Conservation (phyloP, 2,113 vertebrate species). For the Nannospalax galili region DNA sequence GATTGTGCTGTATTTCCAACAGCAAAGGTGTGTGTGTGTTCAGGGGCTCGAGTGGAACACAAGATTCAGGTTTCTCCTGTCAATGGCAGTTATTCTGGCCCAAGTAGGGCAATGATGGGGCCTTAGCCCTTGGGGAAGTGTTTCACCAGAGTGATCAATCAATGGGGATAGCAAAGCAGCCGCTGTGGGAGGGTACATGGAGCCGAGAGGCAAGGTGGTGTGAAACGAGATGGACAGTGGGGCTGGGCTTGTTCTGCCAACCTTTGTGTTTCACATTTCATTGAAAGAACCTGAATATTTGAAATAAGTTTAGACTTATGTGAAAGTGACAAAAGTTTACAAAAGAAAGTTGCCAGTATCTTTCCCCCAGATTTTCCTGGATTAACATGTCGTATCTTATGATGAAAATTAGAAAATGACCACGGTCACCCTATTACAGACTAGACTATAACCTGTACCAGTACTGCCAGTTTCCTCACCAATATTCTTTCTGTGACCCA, state of each 20-base stretch:
- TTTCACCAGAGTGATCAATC: neutral
- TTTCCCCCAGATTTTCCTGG: neutral
- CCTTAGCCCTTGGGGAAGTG: neutral
- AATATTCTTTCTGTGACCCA: neutral
- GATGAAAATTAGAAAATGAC: neutral
- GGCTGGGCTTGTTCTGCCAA: neutral
- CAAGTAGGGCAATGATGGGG: neutral
- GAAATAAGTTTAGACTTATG: neutral
- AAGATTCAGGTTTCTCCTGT: neutral
- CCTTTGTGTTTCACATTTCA: too few relatives aligned
- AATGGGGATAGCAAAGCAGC: too few relatives aligned
- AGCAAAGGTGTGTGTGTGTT: fast-evolving
- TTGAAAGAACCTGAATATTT: neutral
- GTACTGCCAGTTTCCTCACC: neutral
- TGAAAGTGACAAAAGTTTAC: neutral
- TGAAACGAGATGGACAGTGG: neutral
- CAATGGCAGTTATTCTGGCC: too few relatives aligned
- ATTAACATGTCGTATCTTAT: neutral
- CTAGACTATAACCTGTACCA: neutral
- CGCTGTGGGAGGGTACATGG: too few relatives aligned
- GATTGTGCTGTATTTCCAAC: fast-evolving
- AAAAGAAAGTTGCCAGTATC: neutral
- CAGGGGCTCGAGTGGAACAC: neutral
- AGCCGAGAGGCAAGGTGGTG: too few relatives aligned
- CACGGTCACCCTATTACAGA: fast-evolving